A percentile compares a stretch with the other conserved stretches of the same genome.
Evolutionary conservation across 2,888 invertebrate species (phyloP).

Genomic region (Fragum fragum): DNA sequence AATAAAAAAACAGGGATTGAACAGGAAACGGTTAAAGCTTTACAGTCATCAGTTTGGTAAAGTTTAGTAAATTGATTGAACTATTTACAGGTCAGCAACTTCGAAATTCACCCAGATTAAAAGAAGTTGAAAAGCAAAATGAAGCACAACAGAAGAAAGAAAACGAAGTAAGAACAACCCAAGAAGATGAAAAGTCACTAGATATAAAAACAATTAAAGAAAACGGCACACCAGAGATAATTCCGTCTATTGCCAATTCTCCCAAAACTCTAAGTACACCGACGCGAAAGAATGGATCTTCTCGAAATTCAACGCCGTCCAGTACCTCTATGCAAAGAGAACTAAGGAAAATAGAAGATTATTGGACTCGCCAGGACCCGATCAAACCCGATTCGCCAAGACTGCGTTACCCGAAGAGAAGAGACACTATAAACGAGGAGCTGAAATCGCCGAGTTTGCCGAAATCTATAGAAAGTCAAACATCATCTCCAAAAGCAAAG

Average conservation of each 20-base stretch:
- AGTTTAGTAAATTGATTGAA: no score
- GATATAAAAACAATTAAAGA: not conserved
- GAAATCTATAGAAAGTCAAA: not conserved
- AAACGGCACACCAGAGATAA: not conserved
- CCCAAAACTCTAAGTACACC: slow-evolving; percentile 8
- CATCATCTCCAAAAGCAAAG: not conserved
- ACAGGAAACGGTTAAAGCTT: no score
- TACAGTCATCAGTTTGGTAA: no score
- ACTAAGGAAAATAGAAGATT: slow-evolving; percentile 64
- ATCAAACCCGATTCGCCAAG: slow-evolving; percentile 56
- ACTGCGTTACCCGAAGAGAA: slow-evolving; percentile 28
- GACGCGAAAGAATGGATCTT: not conserved
- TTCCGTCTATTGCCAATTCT: not conserved
- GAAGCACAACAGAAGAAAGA: not conserved
- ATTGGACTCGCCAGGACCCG: slow-evolving; percentile 59
- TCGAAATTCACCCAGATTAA: not conserved
- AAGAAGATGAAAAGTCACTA: no score
- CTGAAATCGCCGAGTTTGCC: not conserved
- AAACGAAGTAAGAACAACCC: not conserved
- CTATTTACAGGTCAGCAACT: not conserved
- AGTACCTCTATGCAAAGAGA: slow-evolving; percentile 43
- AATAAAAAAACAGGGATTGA: no score
- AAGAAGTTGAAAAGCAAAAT: not conserved
- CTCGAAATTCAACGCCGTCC: not conserved
- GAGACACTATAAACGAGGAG: not conserved